Evolutionary conservation across 2,797 vertebrate species (phyloP), one percentile per base, ranked within the genome.

Genomic region (Malacoraja senta): DNA sequence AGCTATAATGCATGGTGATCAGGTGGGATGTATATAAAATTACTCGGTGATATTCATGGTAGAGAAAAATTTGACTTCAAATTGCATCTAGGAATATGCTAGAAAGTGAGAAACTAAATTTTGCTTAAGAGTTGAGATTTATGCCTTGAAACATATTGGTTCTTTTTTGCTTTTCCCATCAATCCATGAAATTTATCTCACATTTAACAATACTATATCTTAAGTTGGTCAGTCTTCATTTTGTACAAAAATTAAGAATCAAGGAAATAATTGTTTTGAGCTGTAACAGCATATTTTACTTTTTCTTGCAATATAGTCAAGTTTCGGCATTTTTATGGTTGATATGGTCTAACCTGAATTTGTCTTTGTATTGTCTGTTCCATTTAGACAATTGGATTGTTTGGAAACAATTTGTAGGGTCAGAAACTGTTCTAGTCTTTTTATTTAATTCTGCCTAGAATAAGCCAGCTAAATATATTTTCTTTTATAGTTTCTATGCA

Each of bases 401-500:
- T 76, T 68, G 53, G 3, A 53, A 53, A 53, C 15, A 19, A 44
- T 91, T 74, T 92, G 29, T 76, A 29, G 26, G 35, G 24, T 92
- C 38, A n/a, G 71, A 76, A 74, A n/a, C 12, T 53, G 15, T 74
- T 44, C 10, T 91, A 44, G 19, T 26, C 35, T 91, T 91, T 76
- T 76, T 10, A 26, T 91, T 91, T 58, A 58, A 12, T 74, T 92
- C 72, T 91, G 35, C 8, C 9, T 53, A 92, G 4, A 74, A 44
- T n/a, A 1, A 88, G 63, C 6, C 35, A 63, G 84, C 84, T 74
- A 92, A 92, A 92, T 58, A n/a, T 74, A 53, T 92, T 92, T 76
- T 92, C 68, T 92, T 92, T 53, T 76, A 9, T 92, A 92, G 90
- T 92, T 92, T 76, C 68, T 92, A 24, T 92, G 90, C 90, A 76